phyloP scores from a whole-genome alignment of 1,140 invertebrate genomes.

The Cotesia glomerata region DNA sequence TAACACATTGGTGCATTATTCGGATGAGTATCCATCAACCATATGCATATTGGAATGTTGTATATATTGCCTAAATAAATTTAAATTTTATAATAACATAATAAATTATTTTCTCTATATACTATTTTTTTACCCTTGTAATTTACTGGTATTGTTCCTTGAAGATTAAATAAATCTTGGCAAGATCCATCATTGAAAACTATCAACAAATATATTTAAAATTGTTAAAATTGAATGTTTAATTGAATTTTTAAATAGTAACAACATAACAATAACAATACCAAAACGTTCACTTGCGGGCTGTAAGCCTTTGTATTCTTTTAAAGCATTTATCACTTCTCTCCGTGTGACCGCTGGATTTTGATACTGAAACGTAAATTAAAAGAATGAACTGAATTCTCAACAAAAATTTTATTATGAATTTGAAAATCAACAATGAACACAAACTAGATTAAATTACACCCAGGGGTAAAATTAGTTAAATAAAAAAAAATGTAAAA shows the following conservation, averaged over 20 bases:
- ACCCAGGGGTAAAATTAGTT: too few relatives aligned
- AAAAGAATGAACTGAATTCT: background rate
- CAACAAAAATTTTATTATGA: background rate
- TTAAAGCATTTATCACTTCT: conserved; percentile 75
- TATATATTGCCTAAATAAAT: conserved; percentile 75
- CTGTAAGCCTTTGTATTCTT: conserved; percentile 75
- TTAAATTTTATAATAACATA: background rate
- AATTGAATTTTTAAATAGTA: conserved; percentile 24
- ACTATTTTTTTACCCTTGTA: conserved; percentile 76
- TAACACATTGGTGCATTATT: conserved; percentile 97
- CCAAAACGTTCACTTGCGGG: conserved; percentile 71
- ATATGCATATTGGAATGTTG: conserved; percentile 96
- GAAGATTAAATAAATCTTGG: conserved; percentile 83
- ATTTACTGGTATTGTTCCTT: conserved; percentile 90
- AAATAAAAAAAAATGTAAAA: too few relatives aligned
- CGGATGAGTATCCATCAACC: conserved; percentile 97
- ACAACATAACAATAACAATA: conserved; percentile 53
- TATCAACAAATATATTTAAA: conserved; percentile 61
- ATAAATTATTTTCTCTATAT: background rate
- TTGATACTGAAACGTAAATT: conserved; percentile 66
- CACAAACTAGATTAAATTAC: background rate
- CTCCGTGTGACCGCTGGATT: conserved; percentile 76
- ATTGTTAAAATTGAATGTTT: conserved; percentile 26
- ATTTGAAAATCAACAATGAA: background rate
- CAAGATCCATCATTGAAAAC: conserved; percentile 89